Evolutionary conservation across 2,797 vertebrate genomes (phyloP).

Genomic region (Apodemus agrarius): DNA sequence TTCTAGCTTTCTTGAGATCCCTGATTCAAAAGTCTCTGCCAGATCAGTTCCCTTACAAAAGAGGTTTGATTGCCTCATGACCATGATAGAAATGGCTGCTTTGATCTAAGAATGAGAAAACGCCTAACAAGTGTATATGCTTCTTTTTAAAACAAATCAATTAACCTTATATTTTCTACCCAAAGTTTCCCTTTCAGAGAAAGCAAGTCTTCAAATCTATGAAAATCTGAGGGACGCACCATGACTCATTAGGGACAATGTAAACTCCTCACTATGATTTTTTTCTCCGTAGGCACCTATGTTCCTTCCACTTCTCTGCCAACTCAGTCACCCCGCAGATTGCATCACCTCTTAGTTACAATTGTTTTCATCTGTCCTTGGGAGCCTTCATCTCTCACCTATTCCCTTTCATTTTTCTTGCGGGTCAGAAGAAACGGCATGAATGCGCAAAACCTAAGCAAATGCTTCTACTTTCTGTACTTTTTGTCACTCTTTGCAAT

Average conservation of each 20-base stretch:
- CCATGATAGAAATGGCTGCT: not conserved
- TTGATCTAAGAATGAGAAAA: not conserved
- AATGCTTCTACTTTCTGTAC: not conserved
- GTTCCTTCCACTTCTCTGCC: not conserved
- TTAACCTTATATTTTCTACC: not conserved
- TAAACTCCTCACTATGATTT: not conserved
- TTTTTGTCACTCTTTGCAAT: constrained; percentile 39
- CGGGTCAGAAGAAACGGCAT: not conserved
- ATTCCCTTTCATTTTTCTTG: not conserved
- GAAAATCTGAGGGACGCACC: not conserved
- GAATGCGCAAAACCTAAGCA: not conserved
- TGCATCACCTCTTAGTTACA: not conserved
- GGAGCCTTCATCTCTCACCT: not conserved
- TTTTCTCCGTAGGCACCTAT: not conserved
- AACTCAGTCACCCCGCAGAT: constrained; percentile 3
- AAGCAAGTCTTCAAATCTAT: not conserved
- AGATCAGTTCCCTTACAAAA: not conserved
- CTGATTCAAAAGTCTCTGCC: not conserved
- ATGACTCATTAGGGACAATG: not conserved
- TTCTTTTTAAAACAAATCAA: constrained; percentile 26
- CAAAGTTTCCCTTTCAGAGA: constrained; percentile 14
- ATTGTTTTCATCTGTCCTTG: not conserved
- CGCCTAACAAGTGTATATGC: not conserved
- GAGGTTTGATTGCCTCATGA: not conserved
- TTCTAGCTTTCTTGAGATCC: not conserved